Evolutionary conservation across 37 sponge, comb jelly and placozoan genomes (phyloP), one percentile per base, ranked within the genome.

Genomic region (Chondrilla cf. caribensis): DNA sequence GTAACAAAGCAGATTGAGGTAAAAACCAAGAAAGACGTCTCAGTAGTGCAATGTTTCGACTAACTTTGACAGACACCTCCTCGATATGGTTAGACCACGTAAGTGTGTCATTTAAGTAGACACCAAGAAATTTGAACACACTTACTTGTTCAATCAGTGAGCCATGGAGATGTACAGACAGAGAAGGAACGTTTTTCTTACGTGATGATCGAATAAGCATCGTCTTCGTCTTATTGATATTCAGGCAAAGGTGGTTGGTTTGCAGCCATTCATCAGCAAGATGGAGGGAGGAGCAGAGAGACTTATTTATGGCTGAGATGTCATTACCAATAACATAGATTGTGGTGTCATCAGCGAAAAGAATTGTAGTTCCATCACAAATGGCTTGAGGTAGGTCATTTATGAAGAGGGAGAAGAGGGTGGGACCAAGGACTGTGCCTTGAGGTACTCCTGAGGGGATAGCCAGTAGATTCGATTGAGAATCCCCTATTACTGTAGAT

Each of bases 11-110:
- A 29, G 64, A 15, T 7, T 15, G 64, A 28, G 64, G 64, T 19
- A 47, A 15, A 62, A 62, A 62, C 64, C 64, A 62, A n/a, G 64
- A 62, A n/a, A 62, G 29, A 29, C 64, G 25, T 62, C 64, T 62
- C 29, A 62, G 64, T 6, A 62, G 64, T 5, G 18, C 22, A 62
- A 62, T 6, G 29, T 15, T 62, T 19, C 64, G 64, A 7, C 6
- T 19, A 6, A 62, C 64, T 15, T 62, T 62, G 25, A n/a, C 15
- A 15, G 22, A 5, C 6, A 62, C 29, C 6, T 29, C 6, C 6
- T 62, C 15, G 64, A 62, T 62, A n/a, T 62, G 64, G 22, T n/a
- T n/a, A 62, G 25, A 7, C 64, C 64, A 62, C 6, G 64, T 62
- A 4, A 62, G 22, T 62, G 64, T 62, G 64, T 28, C 15, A 62